Percentiles rank a stretch among this genome's conserved stretches.
phyloP scores from a whole-genome alignment of 2,888 invertebrate species.

The Luperina nickerlii region DNA sequence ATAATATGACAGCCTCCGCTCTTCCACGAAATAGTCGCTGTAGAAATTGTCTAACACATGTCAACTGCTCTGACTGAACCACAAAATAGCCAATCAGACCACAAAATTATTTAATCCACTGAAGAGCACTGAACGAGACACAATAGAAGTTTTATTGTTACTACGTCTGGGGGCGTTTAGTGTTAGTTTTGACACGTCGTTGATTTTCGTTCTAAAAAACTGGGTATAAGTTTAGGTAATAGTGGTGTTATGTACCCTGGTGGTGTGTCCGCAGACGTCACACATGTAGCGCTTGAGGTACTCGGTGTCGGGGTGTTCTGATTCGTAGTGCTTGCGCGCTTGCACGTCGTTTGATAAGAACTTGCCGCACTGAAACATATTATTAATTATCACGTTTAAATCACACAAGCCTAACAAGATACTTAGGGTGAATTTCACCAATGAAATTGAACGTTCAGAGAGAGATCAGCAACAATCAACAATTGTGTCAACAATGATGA shows the following conservation, averaged over 20 bases:
- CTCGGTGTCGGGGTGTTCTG: constrained; percentile 84
- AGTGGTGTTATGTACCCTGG: constrained; percentile 73
- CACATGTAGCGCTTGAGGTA: constrained; percentile 88
- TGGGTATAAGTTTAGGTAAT: not conserved
- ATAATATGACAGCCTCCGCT: not conserved
- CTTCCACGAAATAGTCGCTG: not conserved
- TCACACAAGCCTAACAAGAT: too few relatives aligned
- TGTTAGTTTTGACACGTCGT: not conserved
- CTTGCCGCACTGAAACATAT: constrained; percentile 79
- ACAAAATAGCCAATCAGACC: too few relatives aligned
- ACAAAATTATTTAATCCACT: too few relatives aligned
- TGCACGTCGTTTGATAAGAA: constrained; percentile 82
- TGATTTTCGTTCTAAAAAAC: not conserved
- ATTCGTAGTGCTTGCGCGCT: constrained; percentile 84
- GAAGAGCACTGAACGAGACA: too few relatives aligned
- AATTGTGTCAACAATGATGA: too few relatives aligned
- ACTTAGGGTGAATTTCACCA: too few relatives aligned
- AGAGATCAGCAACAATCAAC: too few relatives aligned
- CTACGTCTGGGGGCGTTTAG: too few relatives aligned
- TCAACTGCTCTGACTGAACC: too few relatives aligned
- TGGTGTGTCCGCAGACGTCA: constrained; percentile 87
- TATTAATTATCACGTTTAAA: not conserved
- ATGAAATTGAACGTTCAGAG: too few relatives aligned
- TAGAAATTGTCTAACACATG: not conserved
- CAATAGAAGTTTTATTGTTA: too few relatives aligned